Evolutionary conservation across 2,113 vertebrate species (phyloP), one percentile per base, ranked within the genome.

Genomic region (Colius striatus): DNA sequence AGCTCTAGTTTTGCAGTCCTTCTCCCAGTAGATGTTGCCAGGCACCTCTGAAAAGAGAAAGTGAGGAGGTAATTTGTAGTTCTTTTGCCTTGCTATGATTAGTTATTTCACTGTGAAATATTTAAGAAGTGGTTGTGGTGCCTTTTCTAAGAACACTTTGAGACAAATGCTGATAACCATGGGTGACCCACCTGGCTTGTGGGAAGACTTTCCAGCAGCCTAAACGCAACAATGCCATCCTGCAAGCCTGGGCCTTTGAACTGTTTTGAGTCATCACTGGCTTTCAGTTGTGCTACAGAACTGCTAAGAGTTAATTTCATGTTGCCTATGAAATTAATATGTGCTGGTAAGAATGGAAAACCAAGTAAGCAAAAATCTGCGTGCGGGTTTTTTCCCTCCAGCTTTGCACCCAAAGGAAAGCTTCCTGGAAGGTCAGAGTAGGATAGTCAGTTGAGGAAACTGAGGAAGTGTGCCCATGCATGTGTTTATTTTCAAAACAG

Each of bases 401-500:
- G 38, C 58, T 71, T 94, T 94, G 57, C 17, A 30, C 50, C 22
- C 1, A 0, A 63, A 94, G 41, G 38, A 67, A 21, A 50, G 20
- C 16, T 75, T 89, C 29, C 25, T 32, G 38, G 27, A 43, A 14
- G 67, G 62, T 50, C 34, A 16, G 17, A 45, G 30, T 32, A 51
- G 51, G 29, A 4, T 20, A 83, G 16, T 45, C 60, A 54, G 0
- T 13, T 71, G 63, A 75, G 48, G 91, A 73, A 66, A 45, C 61
- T 45, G 63, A 53, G 57, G 53, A 51, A 76, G 9, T 2, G 0
- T 74, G 53, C 25, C 30, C 2, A 1, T 62, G 9, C 2, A 0
- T 38, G 13, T 57, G 65, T 55, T 88, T 61, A 47, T 84, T 95
- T 93, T 73, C n/a, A 34, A 62, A 95, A 79, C n/a, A 86, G 26